Percentiles rank a stretch among this genome's conserved stretches.
phyloP scores from a whole-genome alignment of 2,888 invertebrate genomes.

The Amphimallon solstitiale region DNA sequence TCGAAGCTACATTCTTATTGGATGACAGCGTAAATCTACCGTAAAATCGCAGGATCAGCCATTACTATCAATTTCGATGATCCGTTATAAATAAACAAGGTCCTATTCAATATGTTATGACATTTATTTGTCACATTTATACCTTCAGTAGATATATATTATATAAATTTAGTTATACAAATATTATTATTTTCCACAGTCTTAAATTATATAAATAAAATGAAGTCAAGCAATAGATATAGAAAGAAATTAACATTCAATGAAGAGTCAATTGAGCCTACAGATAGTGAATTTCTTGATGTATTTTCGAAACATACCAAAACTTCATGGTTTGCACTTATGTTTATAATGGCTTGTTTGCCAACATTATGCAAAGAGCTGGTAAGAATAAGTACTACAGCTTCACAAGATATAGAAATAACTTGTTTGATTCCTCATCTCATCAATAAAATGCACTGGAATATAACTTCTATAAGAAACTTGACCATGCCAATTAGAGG shows the following conservation, averaged over 20 bases:
- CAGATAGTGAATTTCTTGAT: constrained; percentile 32
- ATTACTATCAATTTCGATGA: too few relatives aligned
- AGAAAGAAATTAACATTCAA: not conserved
- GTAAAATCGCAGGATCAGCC: too few relatives aligned
- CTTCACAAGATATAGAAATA: constrained; percentile 12
- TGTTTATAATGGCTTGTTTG: constrained; percentile 8
- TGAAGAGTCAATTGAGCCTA: constrained; percentile 13
- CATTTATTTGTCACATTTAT: too few relatives aligned
- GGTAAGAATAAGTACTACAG: not conserved
- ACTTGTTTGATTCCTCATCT: constrained; percentile 28
- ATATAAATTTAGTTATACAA: too few relatives aligned
- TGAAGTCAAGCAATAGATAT: too few relatives aligned
- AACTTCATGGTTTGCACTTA: constrained; percentile 12
- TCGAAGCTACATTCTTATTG: too few relatives aligned
- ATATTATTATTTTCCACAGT: too few relatives aligned
- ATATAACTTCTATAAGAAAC: constrained; percentile 12
- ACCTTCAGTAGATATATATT: too few relatives aligned
- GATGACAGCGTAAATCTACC: too few relatives aligned
- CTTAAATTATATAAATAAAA: too few relatives aligned
- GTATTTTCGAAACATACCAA: not conserved
- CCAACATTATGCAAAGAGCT: constrained; percentile 8
- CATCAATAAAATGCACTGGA: constrained; percentile 30
- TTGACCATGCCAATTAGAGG: constrained; percentile 18
- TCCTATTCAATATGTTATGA: too few relatives aligned
- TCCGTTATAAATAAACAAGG: too few relatives aligned